Evolutionary conservation across 2,113 vertebrate species (phyloP), one percentile per base, ranked within the genome.

Genomic region (Nesogale talazaci): DNA sequence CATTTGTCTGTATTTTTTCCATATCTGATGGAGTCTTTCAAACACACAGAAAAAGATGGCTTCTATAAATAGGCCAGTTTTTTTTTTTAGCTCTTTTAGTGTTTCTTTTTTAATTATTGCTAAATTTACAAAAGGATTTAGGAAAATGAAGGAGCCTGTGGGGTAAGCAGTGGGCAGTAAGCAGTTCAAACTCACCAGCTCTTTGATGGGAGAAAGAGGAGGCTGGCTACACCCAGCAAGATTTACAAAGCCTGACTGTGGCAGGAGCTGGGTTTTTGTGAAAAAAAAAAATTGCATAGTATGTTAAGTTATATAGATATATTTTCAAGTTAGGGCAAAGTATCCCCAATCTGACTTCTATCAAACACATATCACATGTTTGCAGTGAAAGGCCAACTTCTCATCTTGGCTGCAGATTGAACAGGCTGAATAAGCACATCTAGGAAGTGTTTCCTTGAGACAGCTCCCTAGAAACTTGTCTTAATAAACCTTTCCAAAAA

Each of bases 11-110:
- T 9, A 8, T 34, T 74, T 79, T 88, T 75, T 88, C 69, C 69
- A 36, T 83, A 86, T 85, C 91, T 88, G 16, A 42, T 82, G 27
- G 31, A 79, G 12, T 8, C 14, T 92, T 93, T 75, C 52, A 86
- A 75, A 56, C 82, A 10, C 22, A 67, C 67, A 52, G 27, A 70
- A 86, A 94, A 94, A 77, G 80, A 40, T 77, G 57, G 4, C n/a
- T 74, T 83, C 88, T 88, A 20, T 42, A 40, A 78, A 80, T 4
- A 0, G 63, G 74, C 82, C 9, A 52, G 46, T 52, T 52, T 52
- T 52, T 52, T 52, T 46, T 19, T 52, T 38, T n/a, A 75, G 15
- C 34, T 20, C 70, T 76, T 90, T 91, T 77, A 40, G 11, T 81
- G 40, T 10, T 25, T 25, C 25, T 25, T 3, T 40, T 3, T 40